A percentile compares a stretch with the other conserved stretches of the same genome.
Conservation (phyloP, 2,888 invertebrate species). For the Tricholauxania praeusta region DNA sequence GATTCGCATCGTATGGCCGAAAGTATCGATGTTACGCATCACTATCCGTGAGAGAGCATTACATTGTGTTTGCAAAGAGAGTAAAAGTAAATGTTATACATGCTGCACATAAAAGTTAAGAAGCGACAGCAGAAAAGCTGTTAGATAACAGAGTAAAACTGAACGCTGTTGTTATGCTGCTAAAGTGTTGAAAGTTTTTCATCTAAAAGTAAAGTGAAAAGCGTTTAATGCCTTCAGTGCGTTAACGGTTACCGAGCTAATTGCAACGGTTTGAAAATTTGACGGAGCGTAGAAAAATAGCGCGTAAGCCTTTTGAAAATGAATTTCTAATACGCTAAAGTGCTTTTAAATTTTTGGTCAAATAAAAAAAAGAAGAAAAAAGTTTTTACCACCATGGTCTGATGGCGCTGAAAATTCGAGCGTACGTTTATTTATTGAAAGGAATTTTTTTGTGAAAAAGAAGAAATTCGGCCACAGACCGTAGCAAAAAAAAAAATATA, state of each 20-base stretch:
- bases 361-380: not conserved
- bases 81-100: no score
- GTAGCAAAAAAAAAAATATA: not conserved
- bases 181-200: constrained; percentile 14
- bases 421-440: constrained; percentile 9
- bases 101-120: no score
- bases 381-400: not conserved
- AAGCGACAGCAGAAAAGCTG: no score
- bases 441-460: not conserved
- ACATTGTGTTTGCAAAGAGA: no score
- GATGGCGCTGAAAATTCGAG: not conserved
- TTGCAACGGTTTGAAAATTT: constrained; percentile 19
- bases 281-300: constrained; percentile 3
- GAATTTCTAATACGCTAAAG: not conserved
- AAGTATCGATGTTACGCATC: no score
- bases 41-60: no score
- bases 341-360: not conserved
- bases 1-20: no score
- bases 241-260: constrained; percentile 35
- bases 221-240: constrained; percentile 36
- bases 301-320: not conserved
- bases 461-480: no score
- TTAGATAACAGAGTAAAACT: not conserved
- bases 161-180: not conserved
- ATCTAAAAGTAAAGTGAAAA: constrained; percentile 35